Conservation (phyloP, 2,113 vertebrate genomes). For the Gymnobelideus leadbeateri region DNA sequence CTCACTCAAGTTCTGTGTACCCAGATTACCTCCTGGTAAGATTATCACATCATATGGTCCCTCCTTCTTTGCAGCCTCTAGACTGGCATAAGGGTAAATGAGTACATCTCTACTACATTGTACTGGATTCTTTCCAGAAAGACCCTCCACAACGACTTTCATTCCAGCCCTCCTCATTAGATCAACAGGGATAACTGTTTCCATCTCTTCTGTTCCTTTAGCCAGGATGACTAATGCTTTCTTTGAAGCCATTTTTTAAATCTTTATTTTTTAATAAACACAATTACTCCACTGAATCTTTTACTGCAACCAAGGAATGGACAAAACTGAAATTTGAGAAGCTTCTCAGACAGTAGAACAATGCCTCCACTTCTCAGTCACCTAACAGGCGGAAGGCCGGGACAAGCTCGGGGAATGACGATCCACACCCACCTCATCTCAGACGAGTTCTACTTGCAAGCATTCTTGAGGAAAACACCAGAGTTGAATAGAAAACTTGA, state of each 20-base stretch:
- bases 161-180: conserved; percentile 97
- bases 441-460: no score
- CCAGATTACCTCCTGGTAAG: conserved; percentile 94
- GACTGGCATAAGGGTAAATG: conserved; percentile 94
- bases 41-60: conserved; percentile 96
- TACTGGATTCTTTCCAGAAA: conserved; percentile 93
- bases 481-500: no score
- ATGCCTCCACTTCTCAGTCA: no score
- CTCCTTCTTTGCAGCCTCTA: conserved; percentile 95
- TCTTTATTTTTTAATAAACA: not conserved
- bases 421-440: no score
- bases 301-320: not conserved
- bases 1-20: conserved; percentile 96
- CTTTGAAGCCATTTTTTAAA: conserved; percentile 90
- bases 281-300: not conserved
- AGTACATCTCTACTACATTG: conserved; percentile 96
- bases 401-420: no score
- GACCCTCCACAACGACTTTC: conserved; percentile 93
- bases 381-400: no score
- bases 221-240: conserved; percentile 94
- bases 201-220: conserved; percentile 98
- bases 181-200: conserved; percentile 96
- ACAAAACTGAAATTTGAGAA: not conserved
- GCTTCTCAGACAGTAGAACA: not conserved
- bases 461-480: no score